Percentiles rank a stretch among this genome's conserved stretches.
phyloP scores from a whole-genome alignment of 2,113 vertebrate genomes.

The Neolamprologus variostigma region DNA sequence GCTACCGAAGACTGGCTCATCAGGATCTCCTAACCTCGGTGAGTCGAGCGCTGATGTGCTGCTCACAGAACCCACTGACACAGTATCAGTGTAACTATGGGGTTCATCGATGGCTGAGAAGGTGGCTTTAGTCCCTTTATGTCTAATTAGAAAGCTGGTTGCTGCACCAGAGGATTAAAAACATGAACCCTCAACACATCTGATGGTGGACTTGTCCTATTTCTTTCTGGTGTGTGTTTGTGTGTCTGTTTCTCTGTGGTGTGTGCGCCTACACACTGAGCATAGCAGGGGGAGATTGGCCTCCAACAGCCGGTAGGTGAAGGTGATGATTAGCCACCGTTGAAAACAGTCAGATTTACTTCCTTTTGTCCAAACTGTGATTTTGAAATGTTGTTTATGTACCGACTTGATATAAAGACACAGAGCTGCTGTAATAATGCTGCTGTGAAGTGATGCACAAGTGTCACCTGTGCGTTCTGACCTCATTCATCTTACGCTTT shows the following conservation, averaged over 20 bases:
- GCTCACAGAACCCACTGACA: background rate
- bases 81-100: background rate
- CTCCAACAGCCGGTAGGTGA: background rate
- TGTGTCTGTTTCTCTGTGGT: background rate
- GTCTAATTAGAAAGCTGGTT: constrained; percentile 38
- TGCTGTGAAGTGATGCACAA: background rate
- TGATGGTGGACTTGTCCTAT: background rate
- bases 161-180: background rate
- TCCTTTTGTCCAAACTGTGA: background rate
- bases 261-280: background rate
- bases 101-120: background rate
- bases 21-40: constrained; percentile 37
- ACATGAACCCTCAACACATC: background rate
- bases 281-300: background rate
- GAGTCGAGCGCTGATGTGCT: background rate
- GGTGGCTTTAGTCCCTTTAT: constrained; percentile 4
- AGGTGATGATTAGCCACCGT: constrained; percentile 9
- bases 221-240: background rate
- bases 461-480: background rate
- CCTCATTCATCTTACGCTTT: fast-evolving
- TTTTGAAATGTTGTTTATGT: background rate
- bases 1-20: background rate
- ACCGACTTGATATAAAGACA: background rate
- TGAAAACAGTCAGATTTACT: background rate
- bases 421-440: background rate